These are phyloP conservation scores for Eumeta japonica DNA, from an alignment of 1,140 invertebrate species.

Conservation along the genomic window DNA sequence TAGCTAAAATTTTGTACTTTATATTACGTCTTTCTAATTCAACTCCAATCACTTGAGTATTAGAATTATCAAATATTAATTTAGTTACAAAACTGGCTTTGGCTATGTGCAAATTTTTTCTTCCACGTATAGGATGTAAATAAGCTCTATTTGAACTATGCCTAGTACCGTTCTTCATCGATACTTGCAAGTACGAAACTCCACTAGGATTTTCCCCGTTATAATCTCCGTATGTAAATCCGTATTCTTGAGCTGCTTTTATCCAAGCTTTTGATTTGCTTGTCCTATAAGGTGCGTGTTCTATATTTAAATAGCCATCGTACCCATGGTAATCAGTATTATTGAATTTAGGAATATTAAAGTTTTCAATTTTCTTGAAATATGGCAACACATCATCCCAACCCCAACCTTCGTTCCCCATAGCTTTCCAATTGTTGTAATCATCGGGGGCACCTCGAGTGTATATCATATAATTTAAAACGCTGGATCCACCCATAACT, in stretches of 20 bases:
- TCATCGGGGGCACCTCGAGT: constrained; percentile 75
- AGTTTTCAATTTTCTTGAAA: constrained; percentile 77
- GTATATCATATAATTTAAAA: constrained; percentile 90
- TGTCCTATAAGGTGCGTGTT: constrained; percentile 60
- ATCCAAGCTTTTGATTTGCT: constrained; percentile 67
- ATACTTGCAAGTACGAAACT: constrained; percentile 65
- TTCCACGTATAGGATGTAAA: constrained; percentile 63
- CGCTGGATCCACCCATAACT: constrained; percentile 80
- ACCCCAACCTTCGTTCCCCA: constrained; percentile 81
- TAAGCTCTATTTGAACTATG: constrained; percentile 75
- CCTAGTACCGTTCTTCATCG: constrained; percentile 69
- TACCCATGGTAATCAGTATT: constrained; percentile 60
- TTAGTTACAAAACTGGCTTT: constrained; percentile 67
- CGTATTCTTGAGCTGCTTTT: constrained; percentile 64
- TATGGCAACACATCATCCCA: constrained; percentile 80
- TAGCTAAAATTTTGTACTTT: constrained; percentile 61
- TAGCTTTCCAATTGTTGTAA: constrained; percentile 74
- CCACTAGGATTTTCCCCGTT: constrained; percentile 68
- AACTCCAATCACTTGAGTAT: constrained; percentile 66
- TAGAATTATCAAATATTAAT: constrained; percentile 69
- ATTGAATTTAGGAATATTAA: constrained; percentile 59
- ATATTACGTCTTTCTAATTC: constrained; percentile 58
- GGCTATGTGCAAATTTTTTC: constrained; percentile 66
- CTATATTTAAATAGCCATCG: constrained; percentile 63
- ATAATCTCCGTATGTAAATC: constrained; percentile 70